phyloP scores from a whole-genome alignment of 1,140 invertebrate genomes.

The Pararge aegeria region DNA sequence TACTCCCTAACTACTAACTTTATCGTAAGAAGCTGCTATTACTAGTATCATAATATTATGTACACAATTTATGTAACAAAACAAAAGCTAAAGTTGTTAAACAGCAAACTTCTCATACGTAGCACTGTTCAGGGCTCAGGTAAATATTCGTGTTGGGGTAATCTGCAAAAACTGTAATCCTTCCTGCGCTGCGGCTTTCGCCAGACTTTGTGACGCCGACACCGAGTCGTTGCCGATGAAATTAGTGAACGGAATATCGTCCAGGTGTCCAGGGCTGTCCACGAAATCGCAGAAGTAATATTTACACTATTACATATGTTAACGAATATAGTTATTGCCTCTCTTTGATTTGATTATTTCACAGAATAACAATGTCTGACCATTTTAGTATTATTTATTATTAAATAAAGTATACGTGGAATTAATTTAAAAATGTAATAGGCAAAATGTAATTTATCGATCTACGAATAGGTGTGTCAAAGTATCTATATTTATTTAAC shows the following conservation, averaged over 20 bases:
- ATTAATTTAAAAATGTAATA: too few species aligned
- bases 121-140: slow-evolving; percentile 32
- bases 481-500: too few species aligned
- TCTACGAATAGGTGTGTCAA: too few species aligned
- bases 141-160: slow-evolving; percentile 45
- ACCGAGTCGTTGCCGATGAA: slow-evolving; percentile 34
- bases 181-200: slow-evolving; percentile 58
- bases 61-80: not conserved
- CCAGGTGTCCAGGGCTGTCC: slow-evolving; percentile 54
- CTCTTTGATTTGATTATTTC: too few species aligned
- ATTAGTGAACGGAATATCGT: slow-evolving; percentile 57
- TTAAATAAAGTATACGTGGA: too few species aligned
- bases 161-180: slow-evolving; percentile 71
- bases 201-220: slow-evolving; percentile 74
- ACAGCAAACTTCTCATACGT: slow-evolving; percentile 23
- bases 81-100: slow-evolving; percentile 6
- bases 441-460: too few species aligned
- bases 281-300: not conserved
- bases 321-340: too few species aligned
- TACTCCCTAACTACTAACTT: too few species aligned
- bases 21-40: not conserved
- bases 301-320: not conserved
- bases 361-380: too few species aligned
- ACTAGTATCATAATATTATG: not conserved
- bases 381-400: too few species aligned